Percentiles rank a stretch among this genome's conserved stretches.
Evolutionary conservation across 2,113 vertebrate species (phyloP).

Genomic region (Syngnathoides biaculeatus): DNA sequence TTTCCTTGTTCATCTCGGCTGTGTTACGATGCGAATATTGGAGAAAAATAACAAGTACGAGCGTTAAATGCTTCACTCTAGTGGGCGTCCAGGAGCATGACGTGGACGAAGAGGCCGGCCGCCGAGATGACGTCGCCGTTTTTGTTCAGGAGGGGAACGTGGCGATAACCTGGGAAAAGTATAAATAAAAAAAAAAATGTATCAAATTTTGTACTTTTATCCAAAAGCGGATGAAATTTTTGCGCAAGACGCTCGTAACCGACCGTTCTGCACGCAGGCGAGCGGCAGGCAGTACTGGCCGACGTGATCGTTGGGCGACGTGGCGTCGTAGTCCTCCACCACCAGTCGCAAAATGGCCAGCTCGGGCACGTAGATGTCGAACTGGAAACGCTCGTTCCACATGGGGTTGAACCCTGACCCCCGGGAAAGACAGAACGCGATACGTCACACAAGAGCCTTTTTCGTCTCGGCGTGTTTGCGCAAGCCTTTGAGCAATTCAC

Average conservation of each 20-base stretch:
- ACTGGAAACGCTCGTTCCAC: constrained; percentile 82
- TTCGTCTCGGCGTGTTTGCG: not conserved
- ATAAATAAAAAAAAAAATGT: too few species aligned
- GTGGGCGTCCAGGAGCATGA: constrained; percentile 69
- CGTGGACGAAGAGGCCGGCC: constrained; percentile 85
- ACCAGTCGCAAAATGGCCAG: constrained; percentile 85
- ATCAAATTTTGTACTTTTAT: too few species aligned
- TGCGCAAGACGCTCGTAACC: constrained; percentile 69
- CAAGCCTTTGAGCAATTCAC: constrained; percentile 46
- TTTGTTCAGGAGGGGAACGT: constrained; percentile 87
- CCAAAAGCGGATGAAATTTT: too few species aligned
- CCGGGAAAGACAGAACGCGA: too few species aligned
- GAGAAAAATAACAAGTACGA: too few species aligned
- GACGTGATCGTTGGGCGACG: constrained; percentile 83
- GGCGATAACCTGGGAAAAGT: constrained; percentile 83
- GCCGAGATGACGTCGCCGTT: constrained; percentile 79
- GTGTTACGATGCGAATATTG: not conserved
- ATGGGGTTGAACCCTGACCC: constrained; percentile 93
- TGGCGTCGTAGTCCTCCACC: constrained; percentile 86
- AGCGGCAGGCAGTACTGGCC: constrained; percentile 88
- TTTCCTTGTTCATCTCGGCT: constrained; percentile 4
- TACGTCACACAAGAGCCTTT: not conserved
- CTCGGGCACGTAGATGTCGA: constrained; percentile 79
- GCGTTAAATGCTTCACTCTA: too few species aligned
- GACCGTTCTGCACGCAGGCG: constrained; percentile 83